phyloP scores from a whole-genome alignment of 2,797 vertebrate genomes.

The Sciurus vulgaris region DNA sequence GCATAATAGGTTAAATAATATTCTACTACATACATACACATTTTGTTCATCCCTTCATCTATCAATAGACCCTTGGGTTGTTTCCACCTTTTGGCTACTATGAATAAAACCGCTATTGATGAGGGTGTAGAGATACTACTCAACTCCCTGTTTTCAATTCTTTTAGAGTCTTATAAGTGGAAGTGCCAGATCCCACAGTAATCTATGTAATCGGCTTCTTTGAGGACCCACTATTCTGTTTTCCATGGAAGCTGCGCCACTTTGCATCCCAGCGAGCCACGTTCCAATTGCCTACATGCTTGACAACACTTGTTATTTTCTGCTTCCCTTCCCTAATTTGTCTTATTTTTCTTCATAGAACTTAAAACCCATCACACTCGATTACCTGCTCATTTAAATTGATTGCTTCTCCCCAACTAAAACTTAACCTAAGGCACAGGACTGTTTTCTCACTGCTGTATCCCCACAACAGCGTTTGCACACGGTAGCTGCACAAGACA shows the following conservation, averaged over 20 bases:
- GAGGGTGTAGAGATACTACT: not conserved
- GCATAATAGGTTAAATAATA: not conserved
- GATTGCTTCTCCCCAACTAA: not conserved
- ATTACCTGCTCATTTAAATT: not conserved
- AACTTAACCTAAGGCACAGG: not conserved
- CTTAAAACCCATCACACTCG: not conserved
- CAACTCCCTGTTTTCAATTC: not conserved
- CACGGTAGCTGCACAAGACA: not conserved
- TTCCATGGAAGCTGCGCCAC: not conserved
- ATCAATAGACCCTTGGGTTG: too few species aligned
- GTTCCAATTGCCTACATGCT: not conserved
- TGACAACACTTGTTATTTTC: not conserved
- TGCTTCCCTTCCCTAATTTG: not conserved
- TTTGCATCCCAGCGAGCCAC: not conserved
- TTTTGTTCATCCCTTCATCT: not conserved
- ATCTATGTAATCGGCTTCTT: not conserved
- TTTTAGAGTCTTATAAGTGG: not conserved
- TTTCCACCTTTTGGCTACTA: not conserved
- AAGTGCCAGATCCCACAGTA: not conserved
- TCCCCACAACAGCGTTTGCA: not conserved
- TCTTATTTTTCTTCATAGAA: not conserved
- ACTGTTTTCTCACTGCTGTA: not conserved
- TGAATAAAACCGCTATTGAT: not conserved
- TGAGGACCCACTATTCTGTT: not conserved
- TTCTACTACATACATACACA: not conserved